phyloP scores from a whole-genome alignment of 2,888 invertebrate species.

The Apotomis capreana region DNA sequence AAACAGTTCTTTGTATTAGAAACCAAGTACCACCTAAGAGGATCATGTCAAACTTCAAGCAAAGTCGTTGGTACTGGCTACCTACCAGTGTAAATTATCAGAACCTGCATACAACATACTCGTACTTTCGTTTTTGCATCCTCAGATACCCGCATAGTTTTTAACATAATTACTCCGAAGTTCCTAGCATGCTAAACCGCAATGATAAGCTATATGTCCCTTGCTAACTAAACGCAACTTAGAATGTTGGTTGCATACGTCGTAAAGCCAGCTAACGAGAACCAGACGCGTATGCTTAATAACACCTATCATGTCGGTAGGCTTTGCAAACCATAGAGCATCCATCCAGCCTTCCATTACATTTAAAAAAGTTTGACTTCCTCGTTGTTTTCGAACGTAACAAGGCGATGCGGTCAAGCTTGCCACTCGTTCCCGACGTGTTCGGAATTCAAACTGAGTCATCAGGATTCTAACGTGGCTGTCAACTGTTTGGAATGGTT shows the following conservation, averaged over 20 bases:
- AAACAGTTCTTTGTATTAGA: too few species aligned
- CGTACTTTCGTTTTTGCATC: conserved; percentile 25
- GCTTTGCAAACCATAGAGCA: conserved; percentile 30
- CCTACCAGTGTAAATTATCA: conserved; percentile 9
- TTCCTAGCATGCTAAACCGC: conserved; percentile 17
- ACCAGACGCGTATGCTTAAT: conserved; percentile 21
- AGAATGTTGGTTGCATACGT: conserved; percentile 1
- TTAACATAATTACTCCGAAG: conserved; percentile 34
- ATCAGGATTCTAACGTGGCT: conserved; percentile 71
- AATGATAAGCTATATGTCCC: conserved; percentile 24
- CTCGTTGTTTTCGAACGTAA: conserved; percentile 50
- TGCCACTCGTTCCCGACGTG: conserved; percentile 61
- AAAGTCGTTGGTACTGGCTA: neutral
- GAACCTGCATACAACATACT: conserved; percentile 17
- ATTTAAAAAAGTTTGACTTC: conserved; percentile 45
- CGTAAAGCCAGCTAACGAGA: conserved; percentile 14
- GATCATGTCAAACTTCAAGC: conserved; percentile 1
- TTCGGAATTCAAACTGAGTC: conserved; percentile 71
- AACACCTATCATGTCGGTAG: conserved; percentile 29
- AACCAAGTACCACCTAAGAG: neutral
- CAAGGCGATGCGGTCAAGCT: conserved; percentile 53
- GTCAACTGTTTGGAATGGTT: conserved; percentile 43
- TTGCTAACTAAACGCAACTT: neutral
- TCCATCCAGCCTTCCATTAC: conserved; percentile 28
- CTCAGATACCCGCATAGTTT: conserved; percentile 29